Conservation (phyloP, 1,140 invertebrate genomes). For the Meloidogyne hapla region DNA sequence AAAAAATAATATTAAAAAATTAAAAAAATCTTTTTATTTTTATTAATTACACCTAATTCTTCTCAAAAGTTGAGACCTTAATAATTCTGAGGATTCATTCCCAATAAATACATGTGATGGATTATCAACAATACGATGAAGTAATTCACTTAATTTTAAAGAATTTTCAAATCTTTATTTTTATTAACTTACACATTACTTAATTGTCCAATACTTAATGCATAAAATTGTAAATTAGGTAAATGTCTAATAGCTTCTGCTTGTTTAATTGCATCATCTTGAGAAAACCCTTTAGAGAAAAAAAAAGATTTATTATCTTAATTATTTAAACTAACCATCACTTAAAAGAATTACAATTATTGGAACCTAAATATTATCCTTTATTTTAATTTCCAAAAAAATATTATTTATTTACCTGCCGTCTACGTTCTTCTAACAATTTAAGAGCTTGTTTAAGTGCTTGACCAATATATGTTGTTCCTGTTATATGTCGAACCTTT, state of each 20-base stretch:
- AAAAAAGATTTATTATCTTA: neutral
- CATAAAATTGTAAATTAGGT: conserved; percentile 52
- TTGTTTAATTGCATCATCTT: conserved; percentile 47
- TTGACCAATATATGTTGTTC: conserved; percentile 58
- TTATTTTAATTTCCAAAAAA: neutral
- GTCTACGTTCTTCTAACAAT: conserved; percentile 46
- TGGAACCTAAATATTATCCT: conserved; percentile 37
- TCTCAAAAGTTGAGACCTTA: conserved; percentile 12
- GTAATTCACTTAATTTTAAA: conserved; percentile 37
- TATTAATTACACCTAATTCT: conserved; percentile 16
- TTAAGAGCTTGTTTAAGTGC: conserved; percentile 47
- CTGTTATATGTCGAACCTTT: conserved; percentile 46
- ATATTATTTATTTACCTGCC: neutral
- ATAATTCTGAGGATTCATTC: conserved; percentile 15
- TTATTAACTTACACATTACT: conserved; percentile 47
- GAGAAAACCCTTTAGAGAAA: conserved; percentile 48
- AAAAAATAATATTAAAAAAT: neutral
- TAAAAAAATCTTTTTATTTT: neutral
- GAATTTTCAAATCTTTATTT: conserved; percentile 3
- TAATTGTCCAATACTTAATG: conserved; percentile 46
- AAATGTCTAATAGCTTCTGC: conserved; percentile 49
- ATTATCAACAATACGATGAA: conserved; percentile 34
- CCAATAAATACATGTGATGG: conserved; percentile 39
- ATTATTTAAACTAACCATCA: conserved; percentile 35
- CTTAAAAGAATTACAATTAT: conserved; percentile 52